Percentiles rank a stretch among this genome's conserved stretches.
These are phyloP conservation scores for Festucalex cinctus DNA, from an alignment of 2,113 vertebrate species.

Conservation along the genomic window DNA sequence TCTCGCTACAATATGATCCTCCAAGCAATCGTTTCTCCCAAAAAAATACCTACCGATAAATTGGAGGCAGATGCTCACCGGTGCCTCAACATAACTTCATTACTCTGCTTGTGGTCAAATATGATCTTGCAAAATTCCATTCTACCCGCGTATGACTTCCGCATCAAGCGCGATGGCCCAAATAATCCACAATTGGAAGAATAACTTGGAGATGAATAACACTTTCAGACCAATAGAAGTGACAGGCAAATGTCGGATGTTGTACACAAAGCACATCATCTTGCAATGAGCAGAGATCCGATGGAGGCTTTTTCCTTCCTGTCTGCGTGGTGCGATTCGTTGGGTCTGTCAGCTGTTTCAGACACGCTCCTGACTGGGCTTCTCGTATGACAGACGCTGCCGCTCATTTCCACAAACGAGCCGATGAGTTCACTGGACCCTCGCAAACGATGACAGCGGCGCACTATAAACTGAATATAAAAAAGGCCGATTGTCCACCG, in stretches of 20 bases:
- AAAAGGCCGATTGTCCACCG: constrained; percentile 42
- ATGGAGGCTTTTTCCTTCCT: constrained; percentile 44
- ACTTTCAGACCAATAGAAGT: not conserved
- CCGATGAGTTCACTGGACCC: constrained; percentile 23
- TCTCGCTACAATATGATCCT: not conserved
- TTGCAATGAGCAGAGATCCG: constrained; percentile 26
- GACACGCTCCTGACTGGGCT: constrained; percentile 23
- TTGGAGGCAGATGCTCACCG: not conserved
- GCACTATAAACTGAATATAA: constrained; percentile 32
- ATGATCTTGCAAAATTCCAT: not conserved
- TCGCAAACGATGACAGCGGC: constrained; percentile 26
- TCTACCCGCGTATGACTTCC: not conserved
- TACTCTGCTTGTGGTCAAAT: not conserved
- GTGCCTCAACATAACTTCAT: not conserved
- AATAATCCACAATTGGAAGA: not conserved
- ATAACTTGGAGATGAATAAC: not conserved
- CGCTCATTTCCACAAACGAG: constrained; percentile 1
- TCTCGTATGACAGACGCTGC: constrained; percentile 16
- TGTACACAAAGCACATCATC: constrained; percentile 19
- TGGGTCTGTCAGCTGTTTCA: constrained; percentile 43
- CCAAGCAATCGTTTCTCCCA: not conserved
- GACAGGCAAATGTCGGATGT: not conserved
- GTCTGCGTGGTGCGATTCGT: constrained; percentile 41
- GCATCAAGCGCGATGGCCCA: not conserved
- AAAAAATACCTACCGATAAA: not conserved